Conservation (phyloP, 2,888 invertebrate genomes). For the Panorpa germanica region DNA sequence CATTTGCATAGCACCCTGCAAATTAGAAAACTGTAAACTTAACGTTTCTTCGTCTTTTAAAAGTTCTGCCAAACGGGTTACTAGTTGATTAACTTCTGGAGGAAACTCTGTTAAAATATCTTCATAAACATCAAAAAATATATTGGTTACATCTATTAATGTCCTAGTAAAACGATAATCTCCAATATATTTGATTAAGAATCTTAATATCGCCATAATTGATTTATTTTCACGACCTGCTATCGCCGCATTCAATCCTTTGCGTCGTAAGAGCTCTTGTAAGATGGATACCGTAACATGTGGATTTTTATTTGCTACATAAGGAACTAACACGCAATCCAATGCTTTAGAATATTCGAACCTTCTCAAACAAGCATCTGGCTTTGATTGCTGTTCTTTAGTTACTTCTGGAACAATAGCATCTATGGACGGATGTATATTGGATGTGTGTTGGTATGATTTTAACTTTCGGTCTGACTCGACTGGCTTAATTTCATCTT, state of each 20-base stretch:
- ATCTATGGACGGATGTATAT: conserved; percentile 18
- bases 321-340: conserved; percentile 41
- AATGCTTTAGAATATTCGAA: conserved; percentile 72
- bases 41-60: conserved; percentile 48
- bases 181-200: conserved; percentile 53
- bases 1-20: conserved; percentile 52
- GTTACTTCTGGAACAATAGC: conserved; percentile 29
- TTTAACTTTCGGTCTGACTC: conserved; percentile 19
- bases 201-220: conserved; percentile 47
- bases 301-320: conserved; percentile 43
- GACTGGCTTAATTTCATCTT: conserved; percentile 28
- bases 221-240: conserved; percentile 48
- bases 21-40: conserved; percentile 37
- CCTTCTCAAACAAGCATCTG: conserved; percentile 54
- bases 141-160: conserved; percentile 52
- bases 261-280: conserved; percentile 71
- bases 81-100: conserved; percentile 36
- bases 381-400: conserved; percentile 28
- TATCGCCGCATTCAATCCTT: conserved; percentile 57
- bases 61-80: conserved; percentile 36
- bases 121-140: conserved; percentile 58
- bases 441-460: conserved; percentile 20
- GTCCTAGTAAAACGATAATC: conserved; percentile 55
- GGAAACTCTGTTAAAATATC: conserved; percentile 39
- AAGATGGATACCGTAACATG: conserved; percentile 63